A percentile compares a stretch with the other conserved stretches of the same genome.
These are phyloP conservation scores for Sciurus carolinensis DNA, from an alignment of 2,797 vertebrate genomes.

Conservation along the genomic window DNA sequence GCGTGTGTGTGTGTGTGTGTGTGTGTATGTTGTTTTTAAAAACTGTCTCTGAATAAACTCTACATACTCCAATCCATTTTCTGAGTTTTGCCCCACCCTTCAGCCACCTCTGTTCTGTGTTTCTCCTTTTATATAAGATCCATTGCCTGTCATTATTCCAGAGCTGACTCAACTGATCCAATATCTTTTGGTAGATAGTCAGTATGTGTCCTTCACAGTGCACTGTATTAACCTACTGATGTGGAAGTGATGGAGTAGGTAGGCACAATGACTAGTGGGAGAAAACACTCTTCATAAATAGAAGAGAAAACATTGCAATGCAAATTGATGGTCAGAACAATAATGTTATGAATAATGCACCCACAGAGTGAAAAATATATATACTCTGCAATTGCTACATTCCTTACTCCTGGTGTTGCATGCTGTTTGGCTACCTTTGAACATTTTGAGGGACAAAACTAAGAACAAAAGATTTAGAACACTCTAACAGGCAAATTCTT, in stretches of 20 bases:
- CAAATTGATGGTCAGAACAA: conserved; percentile 59
- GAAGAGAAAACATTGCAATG: not conserved
- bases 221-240: not conserved
- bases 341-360: not conserved
- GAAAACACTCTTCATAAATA: conserved; percentile 46
- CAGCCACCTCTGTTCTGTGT: fast-evolving
- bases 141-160: not conserved
- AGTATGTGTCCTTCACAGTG: not conserved
- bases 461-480: conserved; percentile 86
- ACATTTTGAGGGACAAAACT: conserved; percentile 77
- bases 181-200: not conserved
- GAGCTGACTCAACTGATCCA: not conserved
- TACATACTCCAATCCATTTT: not conserved
- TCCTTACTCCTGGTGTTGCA: conserved; percentile 51
- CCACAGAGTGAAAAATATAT: conserved; percentile 53
- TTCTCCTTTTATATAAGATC: not conserved
- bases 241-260: not conserved
- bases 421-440: conserved; percentile 79
- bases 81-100: not conserved
- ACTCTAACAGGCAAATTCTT: conserved; percentile 81
- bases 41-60: not conserved
- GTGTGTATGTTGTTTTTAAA: not conserved
- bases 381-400: not conserved
- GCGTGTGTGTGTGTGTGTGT: not conserved
- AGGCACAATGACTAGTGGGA: not conserved